Conservation (phyloP, 2,888 invertebrate species). For the Pseudoips prasinana region DNA sequence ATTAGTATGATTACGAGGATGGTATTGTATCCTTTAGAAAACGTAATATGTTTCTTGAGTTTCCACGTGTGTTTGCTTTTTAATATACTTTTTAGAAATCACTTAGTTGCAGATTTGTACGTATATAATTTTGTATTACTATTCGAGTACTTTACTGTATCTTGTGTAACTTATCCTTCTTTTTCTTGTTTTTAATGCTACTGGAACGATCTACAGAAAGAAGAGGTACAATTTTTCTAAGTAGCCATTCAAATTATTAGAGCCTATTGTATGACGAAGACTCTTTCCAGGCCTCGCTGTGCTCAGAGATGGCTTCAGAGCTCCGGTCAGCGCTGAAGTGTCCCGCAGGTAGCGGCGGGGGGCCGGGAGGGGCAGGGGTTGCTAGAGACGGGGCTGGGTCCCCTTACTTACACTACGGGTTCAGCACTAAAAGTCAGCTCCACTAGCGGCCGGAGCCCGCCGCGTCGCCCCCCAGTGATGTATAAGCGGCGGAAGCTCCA, state of each 20-base stretch:
- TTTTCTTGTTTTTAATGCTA: constrained; percentile 20
- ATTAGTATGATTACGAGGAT: no score
- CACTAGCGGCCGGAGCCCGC: constrained; percentile 72
- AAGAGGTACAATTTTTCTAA: constrained; percentile 65
- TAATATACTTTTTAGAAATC: no score
- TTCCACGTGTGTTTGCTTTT: no score
- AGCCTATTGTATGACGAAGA: neutral
- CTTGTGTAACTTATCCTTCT: no score
- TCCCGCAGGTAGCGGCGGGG: constrained; percentile 73
- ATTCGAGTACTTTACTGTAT: no score
- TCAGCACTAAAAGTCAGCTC: constrained; percentile 78
- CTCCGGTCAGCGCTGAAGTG: constrained; percentile 86
- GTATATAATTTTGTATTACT: no score
- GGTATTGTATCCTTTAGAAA: no score
- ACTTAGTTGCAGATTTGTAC: no score
- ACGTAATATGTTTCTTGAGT: no score
- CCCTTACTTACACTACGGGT: constrained; percentile 85
- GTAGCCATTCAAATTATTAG: neutral
- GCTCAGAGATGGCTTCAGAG: constrained; percentile 88
- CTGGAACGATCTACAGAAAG: constrained; percentile 52
- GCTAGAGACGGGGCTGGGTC: constrained; percentile 79
- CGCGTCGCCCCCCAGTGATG: constrained; percentile 74
- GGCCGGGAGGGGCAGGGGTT: constrained; percentile 55
- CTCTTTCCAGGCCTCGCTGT: constrained; percentile 83
- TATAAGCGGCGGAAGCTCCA: constrained; percentile 51